Evolutionary conservation across 2,797 vertebrate genomes (phyloP).

Genomic region (Sylvilagus floridanus): DNA sequence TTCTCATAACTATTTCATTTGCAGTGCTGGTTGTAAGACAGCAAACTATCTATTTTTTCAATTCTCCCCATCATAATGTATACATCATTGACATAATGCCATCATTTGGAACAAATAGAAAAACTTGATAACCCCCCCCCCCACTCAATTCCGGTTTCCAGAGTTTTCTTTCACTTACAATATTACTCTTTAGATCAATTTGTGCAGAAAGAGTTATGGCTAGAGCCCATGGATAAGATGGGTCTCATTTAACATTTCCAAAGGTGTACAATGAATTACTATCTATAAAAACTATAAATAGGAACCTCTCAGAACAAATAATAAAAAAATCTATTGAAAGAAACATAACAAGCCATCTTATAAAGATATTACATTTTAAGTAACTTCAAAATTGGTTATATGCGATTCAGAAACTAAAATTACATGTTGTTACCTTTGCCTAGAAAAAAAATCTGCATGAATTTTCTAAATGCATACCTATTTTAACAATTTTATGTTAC

Average conservation of each 20-base stretch:
- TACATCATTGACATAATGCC: too few species aligned
- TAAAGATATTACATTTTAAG: neutral
- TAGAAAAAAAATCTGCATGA: neutral
- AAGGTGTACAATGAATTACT: conserved; percentile 15
- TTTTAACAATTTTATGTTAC: neutral
- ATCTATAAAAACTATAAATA: neutral
- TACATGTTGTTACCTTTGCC: neutral
- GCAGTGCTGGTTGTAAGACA: too few species aligned
- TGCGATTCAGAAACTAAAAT: neutral
- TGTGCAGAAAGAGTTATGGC: neutral
- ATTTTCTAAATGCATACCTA: neutral
- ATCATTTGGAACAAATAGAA: too few species aligned
- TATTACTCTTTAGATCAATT: conserved; percentile 10
- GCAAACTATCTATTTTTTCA: too few species aligned
- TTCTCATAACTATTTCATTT: too few species aligned
- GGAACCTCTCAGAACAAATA: neutral
- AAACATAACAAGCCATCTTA: neutral
- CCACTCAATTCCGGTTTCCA: too few species aligned
- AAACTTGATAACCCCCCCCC: too few species aligned
- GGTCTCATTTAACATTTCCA: conserved; percentile 44
- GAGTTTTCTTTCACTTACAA: too few species aligned
- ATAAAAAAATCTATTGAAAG: neutral
- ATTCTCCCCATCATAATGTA: too few species aligned
- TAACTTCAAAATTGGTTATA: neutral
- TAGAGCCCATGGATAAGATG: neutral